phyloP scores from a whole-genome alignment of 2,797 vertebrate species.

The Pristis pectinata region DNA sequence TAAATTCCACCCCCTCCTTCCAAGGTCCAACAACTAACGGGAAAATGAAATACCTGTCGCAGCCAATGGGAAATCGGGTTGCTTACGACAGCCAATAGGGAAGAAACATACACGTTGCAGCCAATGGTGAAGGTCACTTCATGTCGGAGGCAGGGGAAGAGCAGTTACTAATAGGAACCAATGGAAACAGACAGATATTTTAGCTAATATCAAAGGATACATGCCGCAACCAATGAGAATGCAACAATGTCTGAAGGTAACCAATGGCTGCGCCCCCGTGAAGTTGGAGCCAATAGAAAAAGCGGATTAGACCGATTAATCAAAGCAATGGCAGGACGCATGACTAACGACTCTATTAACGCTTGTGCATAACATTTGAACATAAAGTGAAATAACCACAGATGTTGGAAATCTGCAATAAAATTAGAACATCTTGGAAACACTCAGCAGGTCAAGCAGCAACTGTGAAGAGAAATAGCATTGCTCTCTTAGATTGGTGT shows the following conservation, averaged over 20 bases:
- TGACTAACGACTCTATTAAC: too few relatives aligned
- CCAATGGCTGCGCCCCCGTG: not conserved
- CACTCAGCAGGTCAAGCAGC: not conserved
- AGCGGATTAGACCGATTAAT: not conserved
- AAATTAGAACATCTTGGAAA: not conserved
- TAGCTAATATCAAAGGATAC: too few relatives aligned
- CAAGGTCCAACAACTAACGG: too few relatives aligned
- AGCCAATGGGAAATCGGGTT: not conserved
- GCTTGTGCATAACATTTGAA: too few relatives aligned
- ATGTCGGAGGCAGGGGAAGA: not conserved
- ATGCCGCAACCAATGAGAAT: not conserved
- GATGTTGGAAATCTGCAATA: not conserved
- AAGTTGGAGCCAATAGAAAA: not conserved
- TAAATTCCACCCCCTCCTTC: too few relatives aligned
- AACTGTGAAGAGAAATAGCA: not conserved
- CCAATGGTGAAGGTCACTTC: not conserved
- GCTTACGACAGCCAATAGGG: not conserved
- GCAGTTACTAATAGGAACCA: not conserved
- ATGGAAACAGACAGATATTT: too few relatives aligned
- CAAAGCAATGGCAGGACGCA: not conserved
- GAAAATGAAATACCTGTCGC: not conserved
- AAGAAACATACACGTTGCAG: not conserved
- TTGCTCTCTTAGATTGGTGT: not conserved
- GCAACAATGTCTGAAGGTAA: not conserved
- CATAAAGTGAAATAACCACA: not conserved